A percentile compares a stretch with the other conserved stretches of the same genome.
Conservation (phyloP, 2,888 invertebrate genomes). For the Alloscopus bannaensis region DNA sequence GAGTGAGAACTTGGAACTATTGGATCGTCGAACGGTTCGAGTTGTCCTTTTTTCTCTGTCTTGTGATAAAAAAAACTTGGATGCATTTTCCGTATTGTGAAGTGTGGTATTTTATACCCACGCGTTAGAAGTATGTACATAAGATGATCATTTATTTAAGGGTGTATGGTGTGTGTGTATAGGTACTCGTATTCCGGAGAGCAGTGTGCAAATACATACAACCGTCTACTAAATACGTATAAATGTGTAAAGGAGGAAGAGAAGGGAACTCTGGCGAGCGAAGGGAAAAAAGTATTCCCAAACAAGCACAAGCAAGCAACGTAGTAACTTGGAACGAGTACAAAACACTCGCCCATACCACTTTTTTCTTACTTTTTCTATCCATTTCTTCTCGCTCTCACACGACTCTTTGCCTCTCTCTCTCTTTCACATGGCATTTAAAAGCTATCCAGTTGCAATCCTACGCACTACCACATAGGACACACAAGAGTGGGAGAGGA, state of each 20-base stretch:
- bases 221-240: conserved; percentile 8
- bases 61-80: conserved; percentile 29
- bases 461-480: conserved; percentile 31
- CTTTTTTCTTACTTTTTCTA: conserved; percentile 26
- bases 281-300: conserved; percentile 7
- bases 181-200: too few species aligned
- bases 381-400: conserved; percentile 23
- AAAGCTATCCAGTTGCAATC: conserved; percentile 50
- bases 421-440: conserved; percentile 35
- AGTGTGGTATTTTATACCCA: conserved; percentile 9
- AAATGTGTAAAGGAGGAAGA: background rate
- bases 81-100: conserved; percentile 18
- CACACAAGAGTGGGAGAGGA: too few species aligned
- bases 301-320: conserved; percentile 6
- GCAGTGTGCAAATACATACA: background rate
- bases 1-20: conserved; percentile 24
- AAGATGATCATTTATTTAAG: conserved; percentile 31
- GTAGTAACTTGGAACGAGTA: conserved; percentile 44
- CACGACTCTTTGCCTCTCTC: background rate
- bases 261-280: background rate
- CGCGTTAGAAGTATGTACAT: background rate
- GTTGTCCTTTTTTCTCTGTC: conserved; percentile 31
- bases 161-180: conserved; percentile 2
- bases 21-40: conserved; percentile 26
- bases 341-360: conserved; percentile 38